Percentiles rank a stretch among this genome's conserved stretches.
Evolutionary conservation across 2,797 vertebrate genomes (phyloP).

Genomic region (Labroides dimidiatus): DNA sequence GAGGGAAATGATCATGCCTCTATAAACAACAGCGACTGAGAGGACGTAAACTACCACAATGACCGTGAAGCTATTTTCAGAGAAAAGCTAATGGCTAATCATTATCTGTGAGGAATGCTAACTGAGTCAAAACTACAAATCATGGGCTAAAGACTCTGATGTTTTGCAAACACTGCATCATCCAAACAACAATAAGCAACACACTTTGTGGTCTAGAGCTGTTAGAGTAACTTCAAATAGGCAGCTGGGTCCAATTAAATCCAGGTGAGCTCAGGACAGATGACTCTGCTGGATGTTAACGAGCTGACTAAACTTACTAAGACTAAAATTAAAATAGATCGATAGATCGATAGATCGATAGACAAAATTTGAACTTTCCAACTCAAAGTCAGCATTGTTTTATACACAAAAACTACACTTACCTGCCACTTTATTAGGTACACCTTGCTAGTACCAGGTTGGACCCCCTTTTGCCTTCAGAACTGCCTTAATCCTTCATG

Average conservation of each 20-base stretch:
- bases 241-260: constrained; percentile 18
- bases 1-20: constrained; percentile 19
- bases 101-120: constrained; percentile 39
- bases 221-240: constrained; percentile 20
- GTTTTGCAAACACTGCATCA: constrained; percentile 45
- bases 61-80: constrained; percentile 33
- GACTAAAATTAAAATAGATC: too few relatives aligned
- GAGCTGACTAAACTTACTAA: too few relatives aligned
- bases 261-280: constrained; percentile 1
- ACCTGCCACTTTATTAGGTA: too few relatives aligned
- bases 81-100: constrained; percentile 46
- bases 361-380: too few relatives aligned
- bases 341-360: too few relatives aligned
- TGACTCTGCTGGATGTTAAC: too few relatives aligned
- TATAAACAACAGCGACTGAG: constrained; percentile 9
- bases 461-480: too few relatives aligned
- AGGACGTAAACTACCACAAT: constrained; percentile 34
- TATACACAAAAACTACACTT: too few relatives aligned
- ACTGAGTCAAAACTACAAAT: constrained; percentile 54
- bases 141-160: constrained; percentile 42
- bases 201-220: constrained; percentile 4
- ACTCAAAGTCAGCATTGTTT: too few relatives aligned
- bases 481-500: too few relatives aligned
- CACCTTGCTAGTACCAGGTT: too few relatives aligned
- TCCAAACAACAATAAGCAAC: constrained; percentile 51